Evolutionary conservation across 2,113 vertebrate genomes (phyloP).

Genomic region (Muntiacus reevesi): DNA sequence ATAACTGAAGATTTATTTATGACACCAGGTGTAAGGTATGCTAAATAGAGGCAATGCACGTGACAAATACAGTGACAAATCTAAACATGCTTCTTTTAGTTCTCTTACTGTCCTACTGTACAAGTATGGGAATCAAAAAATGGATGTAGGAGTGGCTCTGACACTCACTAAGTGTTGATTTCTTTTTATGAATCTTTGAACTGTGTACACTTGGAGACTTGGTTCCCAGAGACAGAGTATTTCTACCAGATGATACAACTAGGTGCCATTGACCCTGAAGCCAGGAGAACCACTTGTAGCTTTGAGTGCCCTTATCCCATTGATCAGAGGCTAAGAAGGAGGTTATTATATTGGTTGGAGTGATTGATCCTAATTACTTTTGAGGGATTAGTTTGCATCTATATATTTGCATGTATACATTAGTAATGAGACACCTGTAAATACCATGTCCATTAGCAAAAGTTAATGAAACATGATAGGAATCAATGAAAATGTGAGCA

Average conservation of each 20-base stretch:
- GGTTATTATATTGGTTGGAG: accelerated
- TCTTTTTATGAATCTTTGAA: background rate
- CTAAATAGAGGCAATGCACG: background rate
- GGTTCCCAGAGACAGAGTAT: background rate
- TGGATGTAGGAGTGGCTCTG: too few species aligned
- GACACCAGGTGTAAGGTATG: background rate
- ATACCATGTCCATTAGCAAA: background rate
- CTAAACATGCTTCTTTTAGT: background rate
- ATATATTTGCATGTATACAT: background rate
- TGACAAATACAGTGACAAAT: background rate
- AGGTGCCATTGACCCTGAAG: background rate
- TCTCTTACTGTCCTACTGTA: background rate
- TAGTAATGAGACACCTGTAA: background rate
- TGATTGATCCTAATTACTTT: background rate
- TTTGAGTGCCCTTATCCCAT: background rate
- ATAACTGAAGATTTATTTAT: background rate
- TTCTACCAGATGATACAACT: background rate
- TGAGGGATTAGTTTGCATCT: background rate
- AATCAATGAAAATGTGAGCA: background rate
- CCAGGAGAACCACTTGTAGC: too few species aligned
- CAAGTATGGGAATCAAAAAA: background rate
- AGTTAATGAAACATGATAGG: background rate
- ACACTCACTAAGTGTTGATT: background rate
- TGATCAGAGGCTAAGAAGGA: background rate
- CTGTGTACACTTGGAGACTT: background rate